Conservation (phyloP, 1,140 invertebrate genomes). For the Sarcophaga peregrina region DNA sequence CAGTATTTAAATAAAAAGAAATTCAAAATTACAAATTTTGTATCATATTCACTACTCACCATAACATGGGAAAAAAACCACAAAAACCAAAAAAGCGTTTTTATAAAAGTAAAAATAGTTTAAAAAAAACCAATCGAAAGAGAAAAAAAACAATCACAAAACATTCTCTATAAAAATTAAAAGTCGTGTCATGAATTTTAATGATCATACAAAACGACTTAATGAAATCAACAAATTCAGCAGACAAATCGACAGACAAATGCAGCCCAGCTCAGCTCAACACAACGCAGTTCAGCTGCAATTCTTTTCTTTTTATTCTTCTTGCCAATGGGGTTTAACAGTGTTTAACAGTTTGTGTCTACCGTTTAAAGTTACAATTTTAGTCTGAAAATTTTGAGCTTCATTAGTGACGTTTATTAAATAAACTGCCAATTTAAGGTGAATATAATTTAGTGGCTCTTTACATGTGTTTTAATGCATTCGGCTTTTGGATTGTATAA, state of each 20-base stretch:
- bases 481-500: not conserved
- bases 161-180: not conserved
- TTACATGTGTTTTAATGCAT: constrained; percentile 19
- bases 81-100: no score
- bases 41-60: not conserved
- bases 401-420: constrained; percentile 25
- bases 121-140: not conserved
- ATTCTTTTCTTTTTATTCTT: not conserved
- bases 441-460: constrained; percentile 15
- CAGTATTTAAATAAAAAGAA: no score
- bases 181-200: constrained; percentile 26
- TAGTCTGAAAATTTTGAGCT: constrained; percentile 9
- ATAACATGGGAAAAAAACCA: not conserved
- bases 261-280: not conserved
- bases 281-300: not conserved
- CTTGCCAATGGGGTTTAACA: no score
- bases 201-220: constrained; percentile 28
- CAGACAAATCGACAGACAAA: not conserved
- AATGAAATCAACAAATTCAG: constrained; percentile 16
- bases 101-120: not conserved
- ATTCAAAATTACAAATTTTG: no score
- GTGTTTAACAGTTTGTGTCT: no score
- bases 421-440: not conserved
- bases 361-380: constrained; percentile 9
- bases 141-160: not conserved